Conservation (phyloP, 2,888 invertebrate species). For the Sepiola atlantica region DNA sequence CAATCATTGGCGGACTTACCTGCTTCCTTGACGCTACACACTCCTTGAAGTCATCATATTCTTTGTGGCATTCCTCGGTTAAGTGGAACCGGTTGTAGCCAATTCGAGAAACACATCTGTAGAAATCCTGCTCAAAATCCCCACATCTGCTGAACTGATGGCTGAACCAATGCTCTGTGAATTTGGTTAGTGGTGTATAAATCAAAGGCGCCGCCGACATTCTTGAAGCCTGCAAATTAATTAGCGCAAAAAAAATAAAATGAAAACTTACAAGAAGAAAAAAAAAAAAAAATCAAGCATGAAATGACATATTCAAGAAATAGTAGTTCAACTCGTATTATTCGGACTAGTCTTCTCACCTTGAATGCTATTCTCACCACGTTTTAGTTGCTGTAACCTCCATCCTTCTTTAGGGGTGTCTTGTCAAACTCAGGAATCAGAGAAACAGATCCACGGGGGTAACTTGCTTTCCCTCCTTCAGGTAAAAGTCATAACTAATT, state of each 20-base stretch:
- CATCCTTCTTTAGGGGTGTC: too few species aligned
- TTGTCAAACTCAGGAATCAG: too few species aligned
- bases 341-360: too few species aligned
- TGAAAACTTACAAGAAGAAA: too few species aligned
- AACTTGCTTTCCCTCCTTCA: too few species aligned
- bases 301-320: too few species aligned
- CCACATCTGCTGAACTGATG: conserved; percentile 7
- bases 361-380: too few species aligned
- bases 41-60: conserved; percentile 44
- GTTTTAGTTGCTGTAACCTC: too few species aligned
- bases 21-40: background rate
- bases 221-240: background rate
- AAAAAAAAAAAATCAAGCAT: too few species aligned
- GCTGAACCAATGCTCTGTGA: conserved; percentile 33
- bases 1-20: background rate
- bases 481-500: too few species aligned
- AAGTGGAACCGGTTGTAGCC: conserved; percentile 37
- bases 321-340: too few species aligned
- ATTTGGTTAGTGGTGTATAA: conserved; percentile 2
- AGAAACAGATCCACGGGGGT: too few species aligned
- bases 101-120: conserved; percentile 32
- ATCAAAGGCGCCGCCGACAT: background rate
- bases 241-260: background rate
- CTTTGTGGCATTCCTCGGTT: conserved; percentile 34
- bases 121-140: conserved; percentile 16